phyloP scores from a whole-genome alignment of 1,140 invertebrate species.

The Belonocnema kinseyi region DNA sequence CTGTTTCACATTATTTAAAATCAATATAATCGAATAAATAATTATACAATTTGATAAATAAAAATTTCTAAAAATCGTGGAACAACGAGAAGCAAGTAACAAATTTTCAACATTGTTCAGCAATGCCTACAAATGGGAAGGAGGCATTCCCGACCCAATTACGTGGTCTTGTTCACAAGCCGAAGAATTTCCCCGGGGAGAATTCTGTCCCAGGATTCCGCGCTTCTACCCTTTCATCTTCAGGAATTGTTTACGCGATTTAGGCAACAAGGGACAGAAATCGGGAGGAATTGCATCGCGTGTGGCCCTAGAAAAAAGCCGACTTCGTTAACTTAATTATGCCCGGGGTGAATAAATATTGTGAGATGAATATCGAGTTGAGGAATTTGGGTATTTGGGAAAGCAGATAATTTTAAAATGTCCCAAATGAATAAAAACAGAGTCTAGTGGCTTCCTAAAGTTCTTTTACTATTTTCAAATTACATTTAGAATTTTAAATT shows the following conservation, averaged over 20 bases:
- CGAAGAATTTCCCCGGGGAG: not conserved
- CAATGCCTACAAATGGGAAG: not conserved
- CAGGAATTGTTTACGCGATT: conserved; percentile 29
- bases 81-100: too few relatives aligned
- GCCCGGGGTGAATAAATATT: not conserved
- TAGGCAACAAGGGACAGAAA: not conserved
- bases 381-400: not conserved
- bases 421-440: not conserved
- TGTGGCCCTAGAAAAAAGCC: not conserved
- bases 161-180: conserved; percentile 29
- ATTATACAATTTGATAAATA: too few relatives aligned
- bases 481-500: too few relatives aligned
- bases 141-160: conserved; percentile 33
- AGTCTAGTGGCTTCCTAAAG: not conserved
- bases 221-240: conserved; percentile 1
- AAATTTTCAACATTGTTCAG: too few relatives aligned
- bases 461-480: too few relatives aligned
- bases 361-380: not conserved
- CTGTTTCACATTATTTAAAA: too few relatives aligned
- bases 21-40: too few relatives aligned
- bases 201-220: not conserved
- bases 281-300: not conserved
- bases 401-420: not conserved
- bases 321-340: conserved; percentile 19
- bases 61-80: too few relatives aligned